Evolutionary conservation across 2,888 invertebrate species (phyloP), one percentile per base, ranked within the genome.

Genomic region (Conus canariensis): DNA sequence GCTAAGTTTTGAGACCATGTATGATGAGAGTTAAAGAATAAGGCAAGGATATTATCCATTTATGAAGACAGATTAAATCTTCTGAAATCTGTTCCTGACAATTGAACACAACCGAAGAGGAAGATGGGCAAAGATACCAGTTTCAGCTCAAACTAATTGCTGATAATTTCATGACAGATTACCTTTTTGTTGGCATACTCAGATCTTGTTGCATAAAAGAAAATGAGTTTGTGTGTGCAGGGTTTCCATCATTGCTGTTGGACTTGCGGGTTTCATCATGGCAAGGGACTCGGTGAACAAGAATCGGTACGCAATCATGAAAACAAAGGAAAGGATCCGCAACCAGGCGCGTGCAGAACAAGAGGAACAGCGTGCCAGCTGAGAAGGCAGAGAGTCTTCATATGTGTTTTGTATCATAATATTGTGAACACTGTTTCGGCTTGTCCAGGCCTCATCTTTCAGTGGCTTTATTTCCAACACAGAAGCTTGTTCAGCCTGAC

Each of bases 231-330:
- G 45, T 67, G 59, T 60, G 80, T 89, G 56, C 90, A 92, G 92
- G 92, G 77, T 88, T 87, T 82, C 88, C 16, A 88, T 91, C 85
- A 91, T 92, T 70, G 22, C 91, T 22, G 67, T 88, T 45, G 92
- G 92, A 14, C 64, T 92, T 4, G 70, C 0, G 22, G 58, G 86
- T 22, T 92, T 92, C 87, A 70, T 89, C 56, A 22, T 90, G 64
- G 92, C 92, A 14, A 83, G 90, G n/a, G 74, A 89, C 64, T 88
- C 90, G 16, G 92, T 92, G 30, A 19, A n/a, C 14, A 83, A 89
- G 45, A 92, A 92, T 85, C 90, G 92, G 10, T 90, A 82, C 45
- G 74, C n/a, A n/a, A 70, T 92, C 30, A 92, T 92, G 92, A 91
- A 91, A 30, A 89, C 89, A 12, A 92, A 45, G 77, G 87, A 92